Conservation (phyloP, 2,113 vertebrate genomes). For the Murina feae region DNA sequence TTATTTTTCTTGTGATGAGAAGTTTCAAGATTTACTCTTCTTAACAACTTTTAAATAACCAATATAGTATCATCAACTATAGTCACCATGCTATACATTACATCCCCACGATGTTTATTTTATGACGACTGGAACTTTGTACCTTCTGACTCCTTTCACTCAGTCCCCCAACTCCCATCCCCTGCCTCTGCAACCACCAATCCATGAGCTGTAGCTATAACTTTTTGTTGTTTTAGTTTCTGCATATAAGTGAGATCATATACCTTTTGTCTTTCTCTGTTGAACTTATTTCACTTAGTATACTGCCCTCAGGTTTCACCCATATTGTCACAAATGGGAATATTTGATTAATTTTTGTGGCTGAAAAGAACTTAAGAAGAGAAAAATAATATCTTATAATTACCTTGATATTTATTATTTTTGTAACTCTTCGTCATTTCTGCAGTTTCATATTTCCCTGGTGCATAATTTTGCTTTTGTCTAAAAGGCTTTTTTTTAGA, state of each 20-base stretch:
- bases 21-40: neutral
- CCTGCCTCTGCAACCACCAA: neutral
- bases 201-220: neutral
- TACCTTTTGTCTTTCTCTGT: neutral
- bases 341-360: neutral
- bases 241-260: neutral
- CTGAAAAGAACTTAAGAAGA: neutral
- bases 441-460: neutral
- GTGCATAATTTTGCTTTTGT: neutral
- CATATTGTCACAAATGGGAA: neutral
- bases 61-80: neutral
- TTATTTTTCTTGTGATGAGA: neutral
- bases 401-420: neutral
- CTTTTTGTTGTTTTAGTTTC: neutral
- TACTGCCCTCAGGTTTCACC: neutral
- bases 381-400: neutral
- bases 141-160: neutral
- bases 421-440: neutral
- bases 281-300: neutral
- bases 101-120: neutral
- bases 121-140: neutral
- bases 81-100: neutral
- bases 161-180: neutral
- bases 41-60: neutral
- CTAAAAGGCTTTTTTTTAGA: neutral